These are phyloP conservation scores for Steatornis caripensis DNA, from an alignment of 2,113 vertebrate genomes.

Conservation along the genomic window DNA sequence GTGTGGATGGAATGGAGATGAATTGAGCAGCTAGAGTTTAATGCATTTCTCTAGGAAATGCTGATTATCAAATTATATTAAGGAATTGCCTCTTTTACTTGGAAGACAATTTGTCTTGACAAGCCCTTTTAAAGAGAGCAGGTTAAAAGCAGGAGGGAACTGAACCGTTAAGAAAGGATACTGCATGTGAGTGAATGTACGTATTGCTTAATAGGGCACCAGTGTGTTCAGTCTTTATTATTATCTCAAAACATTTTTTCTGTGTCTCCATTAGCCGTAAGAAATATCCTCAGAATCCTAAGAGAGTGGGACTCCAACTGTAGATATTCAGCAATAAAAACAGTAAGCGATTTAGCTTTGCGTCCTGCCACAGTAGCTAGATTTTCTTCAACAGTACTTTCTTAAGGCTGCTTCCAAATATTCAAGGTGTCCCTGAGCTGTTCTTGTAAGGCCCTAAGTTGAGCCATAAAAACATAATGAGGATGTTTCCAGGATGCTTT, in stretches of 20 bases:
- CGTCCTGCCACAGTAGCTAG: background rate
- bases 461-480: background rate
- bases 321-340: background rate
- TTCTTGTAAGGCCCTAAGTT: background rate
- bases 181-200: background rate
- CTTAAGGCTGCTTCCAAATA: background rate
- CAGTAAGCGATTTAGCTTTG: background rate
- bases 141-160: background rate
- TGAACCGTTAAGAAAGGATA: background rate
- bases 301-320: background rate
- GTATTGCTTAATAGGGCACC: background rate
- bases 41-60: background rate
- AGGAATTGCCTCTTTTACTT: background rate
- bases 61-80: background rate
- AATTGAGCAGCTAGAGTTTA: background rate
- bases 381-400: background rate
- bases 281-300: background rate
- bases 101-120: background rate
- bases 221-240: background rate
- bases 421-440: background rate
- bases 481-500: background rate
- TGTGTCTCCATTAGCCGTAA: background rate
- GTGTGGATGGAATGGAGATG: background rate
- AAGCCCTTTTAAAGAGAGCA: background rate
- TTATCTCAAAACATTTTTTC: background rate